phyloP scores from a whole-genome alignment of 2,113 vertebrate species.

The Arvicanthis niloticus region DNA sequence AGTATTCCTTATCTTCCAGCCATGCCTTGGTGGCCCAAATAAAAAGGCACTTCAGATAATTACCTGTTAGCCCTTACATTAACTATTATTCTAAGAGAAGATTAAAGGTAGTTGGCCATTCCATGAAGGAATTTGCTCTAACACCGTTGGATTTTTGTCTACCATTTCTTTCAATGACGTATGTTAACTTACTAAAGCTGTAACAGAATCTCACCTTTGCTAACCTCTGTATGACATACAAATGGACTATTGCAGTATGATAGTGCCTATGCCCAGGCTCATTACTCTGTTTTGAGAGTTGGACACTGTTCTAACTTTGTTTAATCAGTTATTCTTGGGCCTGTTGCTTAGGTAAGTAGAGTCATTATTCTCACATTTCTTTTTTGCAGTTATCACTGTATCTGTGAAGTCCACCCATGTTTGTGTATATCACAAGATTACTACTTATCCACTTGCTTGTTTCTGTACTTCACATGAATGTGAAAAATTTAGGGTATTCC shows the following conservation, averaged over 20 bases:
- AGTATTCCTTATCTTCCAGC: not conserved
- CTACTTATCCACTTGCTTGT: not conserved
- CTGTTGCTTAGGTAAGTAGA: not conserved
- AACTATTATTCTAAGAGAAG: slow-evolving; percentile 16
- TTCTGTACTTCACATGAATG: not conserved
- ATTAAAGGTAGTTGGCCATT: not conserved
- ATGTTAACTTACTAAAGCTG: slow-evolving; percentile 25
- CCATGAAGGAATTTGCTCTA: slow-evolving; percentile 24
- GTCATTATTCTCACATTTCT: not conserved
- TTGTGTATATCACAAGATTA: not conserved
- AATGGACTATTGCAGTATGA: not conserved
- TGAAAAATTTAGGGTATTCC: not conserved
- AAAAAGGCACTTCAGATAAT: not conserved
- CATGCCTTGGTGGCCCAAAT: not conserved
- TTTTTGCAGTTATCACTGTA: not conserved
- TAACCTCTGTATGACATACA: not conserved
- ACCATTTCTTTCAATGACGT: not conserved
- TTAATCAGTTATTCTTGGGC: not conserved
- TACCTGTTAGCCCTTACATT: not conserved
- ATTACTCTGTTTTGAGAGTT: not conserved
- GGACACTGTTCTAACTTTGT: not conserved
- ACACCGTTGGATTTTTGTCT: not conserved
- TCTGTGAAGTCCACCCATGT: not conserved
- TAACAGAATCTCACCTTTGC: not conserved
- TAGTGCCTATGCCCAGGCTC: not conserved